A percentile compares a stretch with the other conserved stretches of the same genome.
Conservation (phyloP, 1,140 invertebrate genomes). For the Macrobrachium rosenbergii region DNA sequence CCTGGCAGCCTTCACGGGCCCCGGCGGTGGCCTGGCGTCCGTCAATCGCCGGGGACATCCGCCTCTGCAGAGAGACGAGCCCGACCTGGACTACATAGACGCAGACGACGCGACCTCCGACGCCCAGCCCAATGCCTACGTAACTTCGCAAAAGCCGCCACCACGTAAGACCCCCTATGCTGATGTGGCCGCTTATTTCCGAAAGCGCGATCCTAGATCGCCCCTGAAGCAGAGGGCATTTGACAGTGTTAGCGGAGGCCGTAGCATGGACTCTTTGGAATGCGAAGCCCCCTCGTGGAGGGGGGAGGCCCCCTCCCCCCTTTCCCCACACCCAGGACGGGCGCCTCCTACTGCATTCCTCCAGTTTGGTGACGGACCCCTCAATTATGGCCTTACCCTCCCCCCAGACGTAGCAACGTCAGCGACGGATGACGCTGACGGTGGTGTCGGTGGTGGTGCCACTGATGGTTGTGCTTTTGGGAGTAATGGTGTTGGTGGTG, state of each 20-base stretch:
- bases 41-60: slow-evolving; percentile 72
- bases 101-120: slow-evolving; percentile 67
- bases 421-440: slow-evolving; percentile 24
- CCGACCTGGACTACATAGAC: slow-evolving; percentile 84
- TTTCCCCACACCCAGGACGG: slow-evolving; percentile 62
- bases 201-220: slow-evolving; percentile 46
- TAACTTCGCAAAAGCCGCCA: slow-evolving; percentile 65
- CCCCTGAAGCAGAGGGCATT: slow-evolving; percentile 31
- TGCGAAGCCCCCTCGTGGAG: slow-evolving; percentile 65
- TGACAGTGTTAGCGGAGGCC: slow-evolving; percentile 42
- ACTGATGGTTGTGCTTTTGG: slow-evolving; percentile 28
- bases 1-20: slow-evolving; percentile 81
- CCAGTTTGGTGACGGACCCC: slow-evolving; percentile 62
- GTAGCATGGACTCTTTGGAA: slow-evolving; percentile 63
- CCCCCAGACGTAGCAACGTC: slow-evolving; percentile 34
- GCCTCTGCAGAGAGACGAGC: slow-evolving; percentile 74
- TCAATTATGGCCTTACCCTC: slow-evolving; percentile 62
- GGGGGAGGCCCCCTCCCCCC: slow-evolving; percentile 61
- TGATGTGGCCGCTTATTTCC: slow-evolving; percentile 68
- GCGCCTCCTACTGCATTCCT: slow-evolving; percentile 63
- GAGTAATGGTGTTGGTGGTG: slow-evolving; percentile 39
- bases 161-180: slow-evolving; percentile 68
- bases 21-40: slow-evolving; percentile 81
- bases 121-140: slow-evolving; percentile 64
- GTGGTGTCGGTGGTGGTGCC: slow-evolving; percentile 37